Evolutionary conservation across 2,888 invertebrate genomes (phyloP), one percentile per base, ranked within the genome.

Genomic region (Eretmocerus hayati): DNA sequence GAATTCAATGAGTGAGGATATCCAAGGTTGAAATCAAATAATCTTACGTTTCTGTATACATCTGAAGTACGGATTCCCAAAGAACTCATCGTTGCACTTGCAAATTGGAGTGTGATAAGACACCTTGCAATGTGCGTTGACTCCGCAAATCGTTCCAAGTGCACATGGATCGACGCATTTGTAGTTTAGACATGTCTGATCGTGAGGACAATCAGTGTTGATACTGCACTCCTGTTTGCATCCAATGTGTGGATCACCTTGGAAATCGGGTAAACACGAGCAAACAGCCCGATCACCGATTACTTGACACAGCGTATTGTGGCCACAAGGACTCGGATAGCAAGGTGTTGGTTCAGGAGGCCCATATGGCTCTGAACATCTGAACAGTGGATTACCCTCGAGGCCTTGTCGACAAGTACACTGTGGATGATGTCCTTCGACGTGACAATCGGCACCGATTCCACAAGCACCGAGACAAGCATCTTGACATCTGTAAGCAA

Each of bases 391-490:
- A 74, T 90, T 88, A 39, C 90, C 90, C 36, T 81, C 79, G 38
- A 84, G 75, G 19, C 84, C 85, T 43, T 77, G 72, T 61, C 81
- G 77, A 65, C 90, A 90, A 8, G 80, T 79, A 67, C 90, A 90
- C 5, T 87, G 79, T 23, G 89, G 89, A 65, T 84, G 85, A 69
- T 90, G 90, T 65, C 81, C 76, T 67, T 87, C 84, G 1, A 85
- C 85, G 48, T 80, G 78, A 62, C 90, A 90, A 48, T 76, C 75
- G 11, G 90, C 82, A 59, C 83, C 82, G 19, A 82, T 68, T 9
- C 89, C 90, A 66, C 90, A 90, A 19, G 84, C 81, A 39, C 88
- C 88, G 0, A 87, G 84, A 59, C 90, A 90, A 21, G 90, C 89
- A 71, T 90, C 85, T 55, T 81, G 78, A 62, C 90, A 91, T 60